Evolutionary conservation across 2,888 invertebrate species (phyloP).

Genomic region (Oligia strigilis): DNA sequence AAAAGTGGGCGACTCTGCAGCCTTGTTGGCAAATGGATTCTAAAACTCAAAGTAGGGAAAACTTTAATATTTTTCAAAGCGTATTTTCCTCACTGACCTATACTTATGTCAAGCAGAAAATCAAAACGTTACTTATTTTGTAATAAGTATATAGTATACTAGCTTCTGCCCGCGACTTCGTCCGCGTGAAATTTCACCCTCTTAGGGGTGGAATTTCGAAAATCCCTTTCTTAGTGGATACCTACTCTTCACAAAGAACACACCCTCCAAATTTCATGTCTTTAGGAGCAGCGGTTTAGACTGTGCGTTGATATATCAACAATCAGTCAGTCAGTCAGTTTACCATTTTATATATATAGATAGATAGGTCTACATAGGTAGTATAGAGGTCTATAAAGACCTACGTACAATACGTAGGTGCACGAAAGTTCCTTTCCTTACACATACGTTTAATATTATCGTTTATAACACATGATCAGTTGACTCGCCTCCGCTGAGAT

Average conservation of each 20-base stretch:
- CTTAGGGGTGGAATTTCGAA: no score
- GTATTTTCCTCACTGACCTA: slow-evolving; percentile 9
- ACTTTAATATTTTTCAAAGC: slow-evolving; percentile 30
- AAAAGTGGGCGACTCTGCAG: slow-evolving; percentile 40
- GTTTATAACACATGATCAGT: slow-evolving; percentile 68
- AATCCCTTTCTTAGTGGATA: no score
- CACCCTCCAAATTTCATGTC: no score
- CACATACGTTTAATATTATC: slow-evolving; percentile 25
- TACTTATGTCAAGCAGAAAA: slow-evolving; percentile 14
- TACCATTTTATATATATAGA: no score
- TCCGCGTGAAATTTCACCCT: no score
- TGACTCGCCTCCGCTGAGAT: slow-evolving; percentile 72
- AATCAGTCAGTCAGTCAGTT: no score
- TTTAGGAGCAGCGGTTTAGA: no score
- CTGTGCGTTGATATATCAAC: no score
- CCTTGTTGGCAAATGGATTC: slow-evolving; percentile 49
- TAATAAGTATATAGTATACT: no score
- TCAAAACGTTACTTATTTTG: slow-evolving; percentile 16
- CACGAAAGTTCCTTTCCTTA: slow-evolving; percentile 1
- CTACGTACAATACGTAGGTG: background rate
- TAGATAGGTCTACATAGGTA: no score
- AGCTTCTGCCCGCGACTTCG: no score
- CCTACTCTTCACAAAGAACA: no score
- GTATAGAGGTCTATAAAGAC: background rate
- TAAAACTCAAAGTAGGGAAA: slow-evolving; percentile 34